Conservation (phyloP, 2,888 invertebrate species). For the Anorthoa munda region DNA sequence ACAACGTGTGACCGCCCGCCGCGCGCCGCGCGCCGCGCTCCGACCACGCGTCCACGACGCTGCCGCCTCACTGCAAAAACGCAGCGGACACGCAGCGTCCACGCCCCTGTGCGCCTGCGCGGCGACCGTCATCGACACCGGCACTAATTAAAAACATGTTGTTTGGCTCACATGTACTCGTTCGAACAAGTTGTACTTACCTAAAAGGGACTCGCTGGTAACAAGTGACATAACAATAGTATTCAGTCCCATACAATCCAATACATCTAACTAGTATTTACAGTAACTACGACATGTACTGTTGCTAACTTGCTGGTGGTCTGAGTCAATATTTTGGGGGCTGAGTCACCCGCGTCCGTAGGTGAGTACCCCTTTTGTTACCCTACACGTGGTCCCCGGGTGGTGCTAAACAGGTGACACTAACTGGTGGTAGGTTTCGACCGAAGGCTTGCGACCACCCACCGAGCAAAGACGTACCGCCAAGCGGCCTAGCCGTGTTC, state of each 20-base stretch:
- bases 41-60: conserved; percentile 1
- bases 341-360: too few species aligned
- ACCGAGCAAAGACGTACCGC: too few species aligned
- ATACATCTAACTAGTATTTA: too few species aligned
- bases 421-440: too few species aligned
- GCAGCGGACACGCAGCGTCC: neutral
- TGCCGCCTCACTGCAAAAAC: conserved; percentile 8
- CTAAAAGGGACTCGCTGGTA: neutral
- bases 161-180: neutral
- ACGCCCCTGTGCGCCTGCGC: neutral
- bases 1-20: conserved; percentile 7
- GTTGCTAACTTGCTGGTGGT: neutral
- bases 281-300: too few species aligned
- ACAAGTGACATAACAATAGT: neutral
- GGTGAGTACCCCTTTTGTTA: too few species aligned
- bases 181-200: neutral
- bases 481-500: too few species aligned
- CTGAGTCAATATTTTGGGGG: too few species aligned
- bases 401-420: too few species aligned
- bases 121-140: conserved; percentile 5
- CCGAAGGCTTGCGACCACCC: too few species aligned
- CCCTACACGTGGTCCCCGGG: too few species aligned
- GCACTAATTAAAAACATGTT: conserved; percentile 20
- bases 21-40: neutral
- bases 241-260: neutral